Base-by-base conservation (phyloP, 2,113 vertebrate species). In the Peromyscus polionotus region DNA sequence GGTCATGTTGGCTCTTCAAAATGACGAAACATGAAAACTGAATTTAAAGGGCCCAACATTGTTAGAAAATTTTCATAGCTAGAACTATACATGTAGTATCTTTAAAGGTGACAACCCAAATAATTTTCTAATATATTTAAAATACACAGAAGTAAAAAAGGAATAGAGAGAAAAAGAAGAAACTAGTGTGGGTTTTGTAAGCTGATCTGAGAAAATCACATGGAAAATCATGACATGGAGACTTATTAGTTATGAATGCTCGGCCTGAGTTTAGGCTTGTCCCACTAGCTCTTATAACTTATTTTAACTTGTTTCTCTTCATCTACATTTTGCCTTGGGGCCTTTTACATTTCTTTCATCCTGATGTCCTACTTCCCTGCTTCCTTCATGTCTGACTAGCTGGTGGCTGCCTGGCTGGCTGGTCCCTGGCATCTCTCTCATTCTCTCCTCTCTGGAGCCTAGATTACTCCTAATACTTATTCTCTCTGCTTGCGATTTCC, bases 91-190 rank as follows among this genome's bases (percentile, higher is more conserved):
- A 14, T 51, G 0, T n/a, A 22, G 4, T 91, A 75, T 65, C 36
- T 48, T 93, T 70, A 92, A 75, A 93, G 31, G 3, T 73, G 19
- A 4, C 59, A 81, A 26, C 22, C 39, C n/a, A 67, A 48, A 31
- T 85, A 79, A 65, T 42, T 79, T 93, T 90, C 45, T 67, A 31
- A 42, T 86, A 65, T 72, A 65, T 90, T 80, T 51, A 93, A 24
- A 54, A 84, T 72, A 39, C 22, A 85, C 45, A 33, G 67, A 68
- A 68, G 16, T 59, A 51, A 9, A 51, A 31, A 67, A 63, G 31
- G 31, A 31, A 67, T 31, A 67, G 65, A 68, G 10, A 65, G 65
- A 87, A 86, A 67, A 16, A 17, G 8, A 79, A 39, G 20, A 90
- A 19, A 14, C 9, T 65, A 36, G 14, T 16, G 13, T 39, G 11